Base-by-base conservation (phyloP, 2,888 invertebrate genomes). In the Trilocha varians region DNA sequence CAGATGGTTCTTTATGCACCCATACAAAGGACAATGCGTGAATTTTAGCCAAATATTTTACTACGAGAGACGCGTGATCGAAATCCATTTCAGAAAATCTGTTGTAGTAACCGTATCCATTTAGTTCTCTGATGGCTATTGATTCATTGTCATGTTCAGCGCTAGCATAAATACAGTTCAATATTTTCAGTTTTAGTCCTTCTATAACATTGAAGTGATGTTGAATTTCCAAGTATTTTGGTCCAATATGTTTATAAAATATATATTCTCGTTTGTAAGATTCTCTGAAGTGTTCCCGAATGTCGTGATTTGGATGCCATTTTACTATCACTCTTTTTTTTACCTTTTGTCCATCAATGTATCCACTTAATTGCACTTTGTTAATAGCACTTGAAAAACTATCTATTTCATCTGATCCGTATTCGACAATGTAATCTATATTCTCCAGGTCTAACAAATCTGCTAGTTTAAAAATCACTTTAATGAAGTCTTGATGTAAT, bases 1-100 rank as follows among this genome's bases (percentile, higher is more conserved):
- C 55, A 4, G 44, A 45, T 1, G 74, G 65, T 46, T 62, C 53
- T n/a, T 46, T 51, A 42, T 59, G 65, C 41, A 65, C 62, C 17
- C 71, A 49, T 2, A 59, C 64, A 51, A 76, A 78, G 13, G 73
- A 73, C 35, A 78, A 50, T 6, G 69, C 79, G 42, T 80, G 78
- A 39, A 77, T 53, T 60, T 76, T 79, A 1, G 73, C 79, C 46
- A 78, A 62, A 62, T 71, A 63, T 57, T 70, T 78, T 49, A 77
- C 55, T 36, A 67, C 70, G 4, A 76, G 52, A 9, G 60, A 51
- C 9, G 65, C 66, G 39, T 76, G 71, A 32, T 53, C 51, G 5
- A 76, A 50, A 48, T 70, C 65, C 44, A 61, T 57, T 50, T 62
- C 60, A 14, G 50, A 40, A 38, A 73, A 57, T 63, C 77, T 64